These are phyloP conservation scores for Jaculus jaculus DNA, from an alignment of 2,113 vertebrate species.

Conservation along the genomic window DNA sequence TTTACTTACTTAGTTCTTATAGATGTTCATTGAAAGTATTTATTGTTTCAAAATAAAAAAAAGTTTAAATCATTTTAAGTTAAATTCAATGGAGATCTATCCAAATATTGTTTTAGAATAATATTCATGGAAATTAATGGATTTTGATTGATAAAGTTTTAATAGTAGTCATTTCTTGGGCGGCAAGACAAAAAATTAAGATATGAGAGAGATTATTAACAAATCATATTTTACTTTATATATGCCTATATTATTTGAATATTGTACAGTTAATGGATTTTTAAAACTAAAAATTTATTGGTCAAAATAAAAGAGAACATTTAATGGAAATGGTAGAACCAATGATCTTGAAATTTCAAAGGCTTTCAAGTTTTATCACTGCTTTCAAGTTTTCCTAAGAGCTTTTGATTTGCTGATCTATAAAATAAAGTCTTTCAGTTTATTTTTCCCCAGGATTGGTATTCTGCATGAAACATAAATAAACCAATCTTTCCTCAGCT, in stretches of 20 bases:
- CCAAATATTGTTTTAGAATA: background rate
- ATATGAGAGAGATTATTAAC: background rate
- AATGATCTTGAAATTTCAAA: conserved; percentile 18
- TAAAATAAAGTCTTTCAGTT: conserved; percentile 1
- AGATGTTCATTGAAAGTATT: background rate
- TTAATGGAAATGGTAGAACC: conserved; percentile 11
- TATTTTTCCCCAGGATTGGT: background rate
- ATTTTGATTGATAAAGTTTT: background rate
- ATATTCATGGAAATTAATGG: background rate
- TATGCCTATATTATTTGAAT: background rate
- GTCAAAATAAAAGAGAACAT: conserved; percentile 3
- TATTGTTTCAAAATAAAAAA: background rate
- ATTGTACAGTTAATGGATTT: conserved; percentile 13
- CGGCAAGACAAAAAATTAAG: background rate
- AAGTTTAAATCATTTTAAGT: background rate
- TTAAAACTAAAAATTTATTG: conserved; percentile 33
- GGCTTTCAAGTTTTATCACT: background rate
- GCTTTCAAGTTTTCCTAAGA: conserved; percentile 46
- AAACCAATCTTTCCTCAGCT: conserved; percentile 84
- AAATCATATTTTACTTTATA: background rate
- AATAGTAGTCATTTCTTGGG: background rate
- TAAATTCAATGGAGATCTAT: conserved; percentile 1
- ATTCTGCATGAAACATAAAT: background rate
- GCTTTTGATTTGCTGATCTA: conserved; percentile 13
- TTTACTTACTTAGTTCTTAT: background rate